Evolutionary conservation across 2,797 vertebrate genomes (phyloP).

Genomic region (Peromyscus melanophrys): DNA sequence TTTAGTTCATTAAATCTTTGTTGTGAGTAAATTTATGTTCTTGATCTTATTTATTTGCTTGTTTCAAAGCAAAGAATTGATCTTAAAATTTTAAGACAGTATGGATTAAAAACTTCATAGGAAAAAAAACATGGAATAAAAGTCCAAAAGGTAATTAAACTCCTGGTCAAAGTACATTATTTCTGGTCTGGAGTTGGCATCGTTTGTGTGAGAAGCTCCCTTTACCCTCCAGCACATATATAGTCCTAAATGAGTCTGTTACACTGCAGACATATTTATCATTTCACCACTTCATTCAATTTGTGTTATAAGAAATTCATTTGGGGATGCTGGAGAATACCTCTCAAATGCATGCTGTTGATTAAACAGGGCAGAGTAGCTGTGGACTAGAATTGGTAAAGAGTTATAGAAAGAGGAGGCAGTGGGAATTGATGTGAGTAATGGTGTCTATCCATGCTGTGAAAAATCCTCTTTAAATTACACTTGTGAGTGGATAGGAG

Average conservation of each 20-base stretch:
- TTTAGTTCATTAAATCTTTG: slow-evolving; percentile 36
- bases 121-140: slow-evolving; percentile 53
- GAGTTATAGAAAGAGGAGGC: slow-evolving; percentile 73
- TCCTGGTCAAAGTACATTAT: slow-evolving; percentile 58
- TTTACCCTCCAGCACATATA: slow-evolving; percentile 69
- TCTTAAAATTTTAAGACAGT: slow-evolving; percentile 41
- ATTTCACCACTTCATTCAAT: slow-evolving; percentile 83
- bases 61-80: slow-evolving; percentile 27
- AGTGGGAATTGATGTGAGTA: slow-evolving; percentile 79
- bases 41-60: slow-evolving; percentile 51
- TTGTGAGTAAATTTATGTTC: background rate
- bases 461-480: slow-evolving; percentile 85
- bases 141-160: background rate
- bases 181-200: slow-evolving; percentile 58
- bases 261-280: slow-evolving; percentile 76
- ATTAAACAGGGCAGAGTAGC: slow-evolving; percentile 80
- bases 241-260: slow-evolving; percentile 74
- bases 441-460: slow-evolving; percentile 81
- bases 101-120: background rate
- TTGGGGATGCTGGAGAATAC: slow-evolving; percentile 74
- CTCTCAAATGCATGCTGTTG: slow-evolving; percentile 76
- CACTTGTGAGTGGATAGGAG: slow-evolving; percentile 81
- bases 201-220: slow-evolving; percentile 64
- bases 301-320: slow-evolving; percentile 80
- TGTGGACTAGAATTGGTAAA: slow-evolving; percentile 80